Evolutionary conservation across 2,113 vertebrate genomes (phyloP).

Genomic region (Gymnogyps californianus): DNA sequence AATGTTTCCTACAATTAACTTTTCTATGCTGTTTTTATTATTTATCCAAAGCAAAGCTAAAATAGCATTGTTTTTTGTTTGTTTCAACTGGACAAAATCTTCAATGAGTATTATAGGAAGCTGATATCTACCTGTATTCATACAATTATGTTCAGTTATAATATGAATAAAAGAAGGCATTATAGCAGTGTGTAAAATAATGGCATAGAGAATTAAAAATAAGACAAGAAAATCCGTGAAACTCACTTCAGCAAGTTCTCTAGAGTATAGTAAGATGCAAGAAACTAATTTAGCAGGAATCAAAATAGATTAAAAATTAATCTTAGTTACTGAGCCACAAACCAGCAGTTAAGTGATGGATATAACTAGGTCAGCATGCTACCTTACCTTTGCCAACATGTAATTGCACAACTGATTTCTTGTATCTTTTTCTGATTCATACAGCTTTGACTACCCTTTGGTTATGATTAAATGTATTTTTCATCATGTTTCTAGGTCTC

Average conservation of each 20-base stretch:
- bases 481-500: background rate
- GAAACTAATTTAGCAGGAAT: background rate
- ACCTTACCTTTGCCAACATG: background rate
- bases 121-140: background rate
- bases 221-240: background rate
- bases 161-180: background rate
- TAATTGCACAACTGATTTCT: background rate
- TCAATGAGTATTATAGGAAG: background rate
- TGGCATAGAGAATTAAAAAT: background rate
- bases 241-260: background rate
- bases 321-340: background rate
- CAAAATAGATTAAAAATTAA: constrained; percentile 8
- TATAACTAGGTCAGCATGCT: constrained; percentile 4
- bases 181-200: background rate
- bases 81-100: background rate
- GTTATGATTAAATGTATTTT: background rate
- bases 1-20: background rate
- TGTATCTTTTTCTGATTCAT: background rate
- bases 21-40: background rate
- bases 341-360: background rate
- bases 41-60: background rate
- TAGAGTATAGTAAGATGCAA: background rate
- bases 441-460: background rate
- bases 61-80: background rate
- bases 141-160: background rate